Evolutionary conservation across 2,888 invertebrate genomes (phyloP), one percentile per base, ranked within the genome.

Genomic region (Coenonympha arcania): DNA sequence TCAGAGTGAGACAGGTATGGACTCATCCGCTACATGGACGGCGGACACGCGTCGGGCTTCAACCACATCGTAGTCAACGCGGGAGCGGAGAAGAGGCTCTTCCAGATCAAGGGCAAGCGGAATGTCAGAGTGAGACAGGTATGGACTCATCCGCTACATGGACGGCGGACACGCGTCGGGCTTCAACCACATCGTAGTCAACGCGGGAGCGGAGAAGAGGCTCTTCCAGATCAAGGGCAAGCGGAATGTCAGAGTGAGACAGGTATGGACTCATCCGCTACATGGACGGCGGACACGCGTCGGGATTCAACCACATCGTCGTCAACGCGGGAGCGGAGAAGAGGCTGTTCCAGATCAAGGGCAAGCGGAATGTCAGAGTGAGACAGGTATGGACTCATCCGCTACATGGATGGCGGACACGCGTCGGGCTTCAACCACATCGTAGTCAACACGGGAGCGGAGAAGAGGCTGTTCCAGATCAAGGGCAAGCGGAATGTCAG

Each of bases 221-320:
- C 86, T 98, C 43, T 94, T 95, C 89, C 95, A 95, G 70, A 94
- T 97, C 59, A 98, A 97, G 76, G 96, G 96, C 56, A 95, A 93
- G 76, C 90, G 92, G 55, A 93, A 94, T 67, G 92, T 95, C 37
- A 88, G 95, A 44, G 93, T 95, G 1, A 89, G 90, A 64, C 93
- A 96, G 89, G 91, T 91, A 45, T 6, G 9, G n/a, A n/a, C n/a
- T n/a, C 11, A 88, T 94, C 45, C 88, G 93, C 42, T 95, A 95
- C 74, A 79, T 94, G 59, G 90, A 93, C 30, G 98, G 97, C 1
- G 97, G 98, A 0, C 91, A 94, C 41, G 90, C 91, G 1, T 93
- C 93, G 3, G 97, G 97, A 0, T 97, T 97, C 83, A 90, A 89
- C 59, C 95, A 96, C 67, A 93, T 96, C 9, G 91, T 93, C 65